Percentiles rank a stretch among this genome's conserved stretches.
Conservation (phyloP, 1,140 invertebrate genomes). For the Coenobita brevimanus region DNA sequence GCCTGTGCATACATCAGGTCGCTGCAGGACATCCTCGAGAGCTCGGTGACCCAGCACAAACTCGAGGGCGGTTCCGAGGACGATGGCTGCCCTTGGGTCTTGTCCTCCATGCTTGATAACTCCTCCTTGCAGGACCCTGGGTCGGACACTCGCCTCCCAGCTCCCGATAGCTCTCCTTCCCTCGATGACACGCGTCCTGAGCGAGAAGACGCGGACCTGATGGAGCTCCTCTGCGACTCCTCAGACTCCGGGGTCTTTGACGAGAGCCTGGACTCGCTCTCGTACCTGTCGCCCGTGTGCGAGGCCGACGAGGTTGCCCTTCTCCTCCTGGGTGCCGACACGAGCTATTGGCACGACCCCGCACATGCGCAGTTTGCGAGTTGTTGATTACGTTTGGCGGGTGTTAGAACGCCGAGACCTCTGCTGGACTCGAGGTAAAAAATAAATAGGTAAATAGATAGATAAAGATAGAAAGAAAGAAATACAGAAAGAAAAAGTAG, state of each 20-base stretch:
- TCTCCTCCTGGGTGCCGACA: constrained; percentile 25
- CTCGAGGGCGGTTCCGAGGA: constrained; percentile 3
- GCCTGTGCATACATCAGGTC: constrained; percentile 46
- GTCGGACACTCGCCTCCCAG: not conserved
- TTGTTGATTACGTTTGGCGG: too few relatives aligned
- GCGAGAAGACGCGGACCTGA: constrained; percentile 28
- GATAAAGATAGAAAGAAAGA: too few relatives aligned
- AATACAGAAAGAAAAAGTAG: too few relatives aligned
- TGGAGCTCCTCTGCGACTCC: constrained; percentile 39
- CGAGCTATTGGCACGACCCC: constrained; percentile 28
- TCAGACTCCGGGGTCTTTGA: constrained; percentile 43
- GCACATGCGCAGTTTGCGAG: constrained; percentile 30
- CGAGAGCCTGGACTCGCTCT: constrained; percentile 33
- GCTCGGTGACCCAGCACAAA: constrained; percentile 17
- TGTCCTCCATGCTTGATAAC: constrained; percentile 28
- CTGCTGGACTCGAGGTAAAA: too few relatives aligned
- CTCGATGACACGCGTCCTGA: not conserved
- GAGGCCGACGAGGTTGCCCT: constrained; percentile 35
- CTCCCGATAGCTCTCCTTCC: not conserved
- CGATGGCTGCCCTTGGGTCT: constrained; percentile 24
- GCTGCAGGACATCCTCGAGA: constrained; percentile 35
- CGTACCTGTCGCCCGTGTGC: constrained; percentile 41
- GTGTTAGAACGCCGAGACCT: too few relatives aligned
- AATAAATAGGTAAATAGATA: too few relatives aligned
- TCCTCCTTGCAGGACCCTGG: constrained; percentile 7